A percentile compares a stretch with the other conserved stretches of the same genome.
phyloP scores from a whole-genome alignment of 1,140 invertebrate species.

The Lucilia sericata region DNA sequence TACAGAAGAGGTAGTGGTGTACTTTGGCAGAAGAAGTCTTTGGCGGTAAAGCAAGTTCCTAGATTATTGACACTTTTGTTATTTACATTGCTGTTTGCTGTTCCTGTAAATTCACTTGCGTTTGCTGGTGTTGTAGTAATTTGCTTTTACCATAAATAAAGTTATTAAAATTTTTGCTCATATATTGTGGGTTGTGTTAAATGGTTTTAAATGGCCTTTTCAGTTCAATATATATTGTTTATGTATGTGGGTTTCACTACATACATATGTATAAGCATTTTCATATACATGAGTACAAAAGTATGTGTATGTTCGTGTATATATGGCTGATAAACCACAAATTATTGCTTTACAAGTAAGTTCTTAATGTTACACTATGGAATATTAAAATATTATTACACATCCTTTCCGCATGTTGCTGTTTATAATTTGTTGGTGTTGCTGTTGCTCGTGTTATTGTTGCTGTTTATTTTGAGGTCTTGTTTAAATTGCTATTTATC shows the following conservation, averaged over 20 bases:
- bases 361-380: slow-evolving; percentile 43
- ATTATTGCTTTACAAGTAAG: slow-evolving; percentile 37
- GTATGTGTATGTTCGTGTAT: too few species aligned
- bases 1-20: background rate
- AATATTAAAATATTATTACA: background rate
- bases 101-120: background rate
- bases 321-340: slow-evolving; percentile 41
- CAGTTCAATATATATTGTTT: slow-evolving; percentile 15
- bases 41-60: background rate
- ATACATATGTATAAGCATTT: background rate
- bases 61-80: slow-evolving; percentile 34
- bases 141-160: slow-evolving; percentile 34
- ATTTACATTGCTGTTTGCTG: background rate
- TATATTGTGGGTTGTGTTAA: slow-evolving; percentile 37
- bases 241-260: background rate
- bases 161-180: slow-evolving; percentile 33
- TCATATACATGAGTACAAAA: too few species aligned
- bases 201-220: slow-evolving; percentile 21
- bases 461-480: slow-evolving; percentile 29
- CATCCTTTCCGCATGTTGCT: background rate
- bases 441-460: slow-evolving; percentile 1
- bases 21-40: background rate
- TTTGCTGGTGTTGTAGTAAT: background rate
- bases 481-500: slow-evolving; percentile 4
- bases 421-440: background rate